These are phyloP conservation scores for Epirrhoe tristata DNA, from an alignment of 2,888 invertebrate genomes.

Conservation along the genomic window DNA sequence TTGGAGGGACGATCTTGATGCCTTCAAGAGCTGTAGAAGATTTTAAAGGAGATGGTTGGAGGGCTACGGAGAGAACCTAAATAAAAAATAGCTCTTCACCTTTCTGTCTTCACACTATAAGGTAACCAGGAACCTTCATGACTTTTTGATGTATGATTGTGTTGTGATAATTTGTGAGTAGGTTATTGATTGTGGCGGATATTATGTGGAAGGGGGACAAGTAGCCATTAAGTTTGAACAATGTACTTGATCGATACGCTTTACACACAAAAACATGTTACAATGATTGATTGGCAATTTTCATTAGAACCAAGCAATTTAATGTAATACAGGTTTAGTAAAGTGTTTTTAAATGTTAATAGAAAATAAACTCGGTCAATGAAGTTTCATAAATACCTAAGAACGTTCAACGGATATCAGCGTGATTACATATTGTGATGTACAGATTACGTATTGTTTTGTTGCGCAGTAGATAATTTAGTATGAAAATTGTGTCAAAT, in stretches of 20 bases:
- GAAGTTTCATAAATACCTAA: not conserved
- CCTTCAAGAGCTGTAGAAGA: too few relatives aligned
- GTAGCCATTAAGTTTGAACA: constrained; percentile 17
- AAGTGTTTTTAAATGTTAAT: not conserved
- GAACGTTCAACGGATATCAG: not conserved
- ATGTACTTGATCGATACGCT: constrained; percentile 24
- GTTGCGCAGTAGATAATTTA: too few relatives aligned
- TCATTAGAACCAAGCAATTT: not conserved
- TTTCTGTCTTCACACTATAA: constrained; percentile 10
- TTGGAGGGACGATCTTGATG: too few relatives aligned
- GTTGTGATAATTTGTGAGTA: constrained; percentile 8
- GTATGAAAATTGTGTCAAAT: too few relatives aligned
- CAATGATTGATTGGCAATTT: constrained; percentile 28
- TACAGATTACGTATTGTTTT: too few relatives aligned
- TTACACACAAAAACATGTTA: constrained; percentile 26
- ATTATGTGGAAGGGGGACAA: constrained; percentile 22
- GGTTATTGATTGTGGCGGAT: constrained; percentile 38
- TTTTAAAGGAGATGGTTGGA: too few relatives aligned
- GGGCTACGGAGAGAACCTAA: too few relatives aligned
- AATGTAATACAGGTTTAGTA: too few relatives aligned
- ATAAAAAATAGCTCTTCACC: too few relatives aligned
- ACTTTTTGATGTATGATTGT: constrained; percentile 18
- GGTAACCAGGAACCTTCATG: not conserved
- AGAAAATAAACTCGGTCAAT: not conserved
- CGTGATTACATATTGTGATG: too few relatives aligned